A percentile compares a stretch with the other conserved stretches of the same genome.
Evolutionary conservation across 2,797 vertebrate genomes (phyloP).

Genomic region (Streptopelia turtur): DNA sequence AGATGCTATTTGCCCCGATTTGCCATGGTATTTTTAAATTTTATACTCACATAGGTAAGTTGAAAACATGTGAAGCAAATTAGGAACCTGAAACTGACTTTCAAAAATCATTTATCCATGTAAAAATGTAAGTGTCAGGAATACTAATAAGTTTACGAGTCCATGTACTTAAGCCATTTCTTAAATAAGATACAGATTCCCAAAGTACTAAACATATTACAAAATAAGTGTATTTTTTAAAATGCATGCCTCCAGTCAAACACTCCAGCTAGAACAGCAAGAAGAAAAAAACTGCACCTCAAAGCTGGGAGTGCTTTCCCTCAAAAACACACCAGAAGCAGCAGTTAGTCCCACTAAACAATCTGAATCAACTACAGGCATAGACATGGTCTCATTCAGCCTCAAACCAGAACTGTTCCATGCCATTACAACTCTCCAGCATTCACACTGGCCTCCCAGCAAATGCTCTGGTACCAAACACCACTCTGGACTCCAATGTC

Average conservation of each 20-base stretch:
- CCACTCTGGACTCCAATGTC: too few relatives aligned
- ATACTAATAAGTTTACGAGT: not conserved
- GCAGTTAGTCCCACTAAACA: not conserved
- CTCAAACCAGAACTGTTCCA: not conserved
- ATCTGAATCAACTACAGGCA: too few relatives aligned
- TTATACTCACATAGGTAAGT: not conserved
- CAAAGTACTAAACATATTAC: not conserved
- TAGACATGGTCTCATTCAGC: too few relatives aligned
- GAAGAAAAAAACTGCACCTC: not conserved
- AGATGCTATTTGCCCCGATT: not conserved
- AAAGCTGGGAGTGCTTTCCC: not conserved
- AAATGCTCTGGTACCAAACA: not conserved
- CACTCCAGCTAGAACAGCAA: not conserved
- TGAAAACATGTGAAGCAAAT: not conserved
- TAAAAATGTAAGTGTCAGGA: not conserved
- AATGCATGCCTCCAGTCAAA: not conserved
- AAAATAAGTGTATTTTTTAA: not conserved
- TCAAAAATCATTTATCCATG: not conserved
- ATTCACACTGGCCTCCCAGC: not conserved
- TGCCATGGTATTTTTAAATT: not conserved
- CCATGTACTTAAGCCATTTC: not conserved
- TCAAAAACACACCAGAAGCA: not conserved
- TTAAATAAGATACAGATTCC: not conserved
- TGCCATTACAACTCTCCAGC: not conserved
- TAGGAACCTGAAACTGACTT: not conserved